Evolutionary conservation across 2,797 vertebrate species (phyloP).

Genomic region (Gymnodraco acuticeps): DNA sequence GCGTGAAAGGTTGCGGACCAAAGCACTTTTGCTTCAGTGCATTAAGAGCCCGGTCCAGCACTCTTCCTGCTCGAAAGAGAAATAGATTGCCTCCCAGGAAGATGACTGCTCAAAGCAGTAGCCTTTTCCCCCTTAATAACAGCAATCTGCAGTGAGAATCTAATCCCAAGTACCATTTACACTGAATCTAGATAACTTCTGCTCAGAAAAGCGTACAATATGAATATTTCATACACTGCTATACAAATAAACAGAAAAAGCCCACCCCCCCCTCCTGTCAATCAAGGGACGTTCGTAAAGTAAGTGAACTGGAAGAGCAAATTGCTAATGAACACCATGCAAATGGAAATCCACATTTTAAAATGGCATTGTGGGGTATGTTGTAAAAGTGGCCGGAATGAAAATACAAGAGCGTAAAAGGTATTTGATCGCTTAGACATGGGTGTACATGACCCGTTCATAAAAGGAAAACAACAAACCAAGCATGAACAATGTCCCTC

Average conservation of each 20-base stretch:
- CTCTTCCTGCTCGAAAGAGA: constrained; percentile 83
- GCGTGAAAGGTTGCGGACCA: constrained; percentile 88
- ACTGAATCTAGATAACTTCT: constrained; percentile 86
- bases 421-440: constrained; percentile 37
- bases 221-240: constrained; percentile 87
- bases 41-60: constrained; percentile 86
- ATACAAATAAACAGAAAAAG: constrained; percentile 86
- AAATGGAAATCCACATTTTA: constrained; percentile 69
- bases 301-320: constrained; percentile 79
- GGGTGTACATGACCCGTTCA: constrained; percentile 48
- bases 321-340: constrained; percentile 82
- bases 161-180: constrained; percentile 89
- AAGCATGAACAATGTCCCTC: constrained; percentile 65
- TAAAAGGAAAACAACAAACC: constrained; percentile 60
- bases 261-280: constrained; percentile 72
- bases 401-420: constrained; percentile 52
- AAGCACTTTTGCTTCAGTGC: constrained; percentile 89
- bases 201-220: constrained; percentile 85
- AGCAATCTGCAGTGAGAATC: constrained; percentile 89
- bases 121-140: constrained; percentile 85
- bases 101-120: constrained; percentile 82
- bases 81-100: constrained; percentile 88
- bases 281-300: constrained; percentile 73
- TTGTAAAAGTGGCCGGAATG: constrained; percentile 34
- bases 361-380: constrained; percentile 52